phyloP scores from a whole-genome alignment of 2,888 invertebrate genomes.

The Anoplius nigerrimus region DNA sequence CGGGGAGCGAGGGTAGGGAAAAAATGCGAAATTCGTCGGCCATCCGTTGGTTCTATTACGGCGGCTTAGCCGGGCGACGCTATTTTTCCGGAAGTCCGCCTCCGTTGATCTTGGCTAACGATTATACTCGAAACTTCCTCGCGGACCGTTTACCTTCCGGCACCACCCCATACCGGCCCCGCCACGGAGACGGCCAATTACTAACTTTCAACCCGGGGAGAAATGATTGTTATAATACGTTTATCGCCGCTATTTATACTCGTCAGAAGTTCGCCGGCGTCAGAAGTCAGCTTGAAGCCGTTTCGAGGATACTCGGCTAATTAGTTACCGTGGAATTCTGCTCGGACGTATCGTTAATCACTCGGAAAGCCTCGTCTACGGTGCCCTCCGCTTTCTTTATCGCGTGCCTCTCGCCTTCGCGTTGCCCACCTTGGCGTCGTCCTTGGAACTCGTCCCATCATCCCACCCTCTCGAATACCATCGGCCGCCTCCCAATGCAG shows the following conservation, averaged over 20 bases:
- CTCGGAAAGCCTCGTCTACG: neutral
- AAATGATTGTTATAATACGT: constrained; percentile 37
- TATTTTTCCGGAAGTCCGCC: neutral
- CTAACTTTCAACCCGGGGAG: constrained; percentile 33
- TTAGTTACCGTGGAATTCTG: constrained; percentile 24
- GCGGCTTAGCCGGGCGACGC: neutral
- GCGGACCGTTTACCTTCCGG: constrained; percentile 23
- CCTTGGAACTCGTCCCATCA: neutral
- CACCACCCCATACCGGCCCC: neutral
- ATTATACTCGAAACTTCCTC: constrained; percentile 27
- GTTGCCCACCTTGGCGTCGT: neutral
- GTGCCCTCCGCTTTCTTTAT: constrained; percentile 10
- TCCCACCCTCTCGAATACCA: neutral
- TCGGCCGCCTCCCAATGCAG: neutral
- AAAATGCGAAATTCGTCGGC: no score
- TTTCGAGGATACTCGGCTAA: constrained; percentile 27
- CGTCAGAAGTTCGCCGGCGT: constrained; percentile 16
- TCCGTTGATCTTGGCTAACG: constrained; percentile 27
- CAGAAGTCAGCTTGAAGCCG: neutral
- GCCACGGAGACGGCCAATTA: constrained; percentile 41
- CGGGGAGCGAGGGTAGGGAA: no score
- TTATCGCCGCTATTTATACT: constrained; percentile 34
- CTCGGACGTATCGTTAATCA: constrained; percentile 44
- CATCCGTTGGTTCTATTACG: no score
- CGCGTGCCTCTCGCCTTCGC: neutral